Percentiles rank a stretch among this genome's conserved stretches.
Conservation (phyloP, 2,113 vertebrate species). For the Melanocharis versteri region DNA sequence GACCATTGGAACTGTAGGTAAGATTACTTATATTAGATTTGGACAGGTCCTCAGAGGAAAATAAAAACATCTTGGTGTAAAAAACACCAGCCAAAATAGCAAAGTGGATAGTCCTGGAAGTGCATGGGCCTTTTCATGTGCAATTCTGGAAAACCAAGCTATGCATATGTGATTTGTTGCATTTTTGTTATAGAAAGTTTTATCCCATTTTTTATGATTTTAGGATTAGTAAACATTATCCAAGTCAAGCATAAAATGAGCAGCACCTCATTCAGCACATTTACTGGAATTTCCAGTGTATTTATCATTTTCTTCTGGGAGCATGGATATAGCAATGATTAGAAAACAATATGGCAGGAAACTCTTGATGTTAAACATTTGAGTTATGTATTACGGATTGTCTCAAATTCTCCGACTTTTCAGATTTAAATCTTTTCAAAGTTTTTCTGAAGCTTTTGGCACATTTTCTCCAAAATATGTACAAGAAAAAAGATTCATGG, state of each 20-base stretch:
- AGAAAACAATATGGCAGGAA: constrained; percentile 40
- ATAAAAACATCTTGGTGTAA: neutral
- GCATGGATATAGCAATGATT: neutral
- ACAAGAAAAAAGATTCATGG: neutral
- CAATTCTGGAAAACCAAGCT: neutral
- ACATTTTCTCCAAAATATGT: neutral
- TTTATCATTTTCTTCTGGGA: constrained; percentile 32
- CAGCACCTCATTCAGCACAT: constrained; percentile 20
- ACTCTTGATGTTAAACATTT: constrained; percentile 27
- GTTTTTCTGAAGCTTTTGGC: constrained; percentile 22
- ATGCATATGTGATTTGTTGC: neutral
- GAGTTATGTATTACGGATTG: constrained; percentile 15
- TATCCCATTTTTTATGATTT: constrained; percentile 10
- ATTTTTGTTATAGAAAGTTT: neutral
- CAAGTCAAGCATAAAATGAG: constrained; percentile 2
- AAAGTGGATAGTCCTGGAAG: neutral
- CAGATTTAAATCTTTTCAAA: constrained; percentile 13
- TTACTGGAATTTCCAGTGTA: neutral
- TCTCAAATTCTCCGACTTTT: constrained; percentile 9
- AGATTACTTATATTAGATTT: neutral
- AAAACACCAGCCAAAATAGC: neutral
- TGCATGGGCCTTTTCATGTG: neutral
- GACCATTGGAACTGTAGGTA: neutral
- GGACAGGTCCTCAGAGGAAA: neutral
- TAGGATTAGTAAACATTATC: constrained; percentile 27